These are phyloP conservation scores for Ibycter americanus DNA, from an alignment of 2,797 vertebrate species.

Conservation along the genomic window DNA sequence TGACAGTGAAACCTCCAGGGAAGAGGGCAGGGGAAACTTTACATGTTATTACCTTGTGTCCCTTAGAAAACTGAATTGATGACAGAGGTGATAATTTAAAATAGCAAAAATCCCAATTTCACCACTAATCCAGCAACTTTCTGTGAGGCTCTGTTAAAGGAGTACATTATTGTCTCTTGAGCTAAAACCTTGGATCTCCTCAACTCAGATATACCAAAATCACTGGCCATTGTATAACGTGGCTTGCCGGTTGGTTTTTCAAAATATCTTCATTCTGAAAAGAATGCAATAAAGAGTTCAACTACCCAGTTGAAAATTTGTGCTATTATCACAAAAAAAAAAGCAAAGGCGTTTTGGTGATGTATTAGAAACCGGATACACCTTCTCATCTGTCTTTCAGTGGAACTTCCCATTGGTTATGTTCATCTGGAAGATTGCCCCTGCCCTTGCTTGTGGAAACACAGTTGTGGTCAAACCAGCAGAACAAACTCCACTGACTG, in stretches of 20 bases:
- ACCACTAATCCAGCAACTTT: background rate
- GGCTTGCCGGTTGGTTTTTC: background rate
- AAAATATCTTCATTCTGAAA: background rate
- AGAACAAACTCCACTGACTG: slow-evolving; percentile 88
- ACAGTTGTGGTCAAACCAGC: slow-evolving; percentile 89
- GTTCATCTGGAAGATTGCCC: slow-evolving; percentile 88
- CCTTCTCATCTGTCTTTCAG: slow-evolving; percentile 69
- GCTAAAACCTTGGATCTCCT: background rate
- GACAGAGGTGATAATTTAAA: background rate
- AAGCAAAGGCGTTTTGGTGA: background rate
- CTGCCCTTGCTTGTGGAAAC: slow-evolving; percentile 89
- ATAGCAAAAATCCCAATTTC: background rate
- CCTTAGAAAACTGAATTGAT: background rate
- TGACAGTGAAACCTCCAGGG: background rate
- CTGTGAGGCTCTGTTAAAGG: background rate
- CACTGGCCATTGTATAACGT: background rate
- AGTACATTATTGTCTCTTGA: background rate
- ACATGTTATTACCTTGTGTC: background rate
- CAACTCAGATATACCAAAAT: background rate
- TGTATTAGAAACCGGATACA: slow-evolving; percentile 7
- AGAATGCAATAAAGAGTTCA: background rate
- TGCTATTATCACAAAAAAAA: background rate
- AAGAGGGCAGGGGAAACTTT: background rate
- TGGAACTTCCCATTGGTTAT: slow-evolving; percentile 91
- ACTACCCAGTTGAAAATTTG: background rate